Percentiles rank a stretch among this genome's conserved stretches.
Evolutionary conservation across 2,888 invertebrate species (phyloP).

Genomic region (Cataglyphis cursor): DNA sequence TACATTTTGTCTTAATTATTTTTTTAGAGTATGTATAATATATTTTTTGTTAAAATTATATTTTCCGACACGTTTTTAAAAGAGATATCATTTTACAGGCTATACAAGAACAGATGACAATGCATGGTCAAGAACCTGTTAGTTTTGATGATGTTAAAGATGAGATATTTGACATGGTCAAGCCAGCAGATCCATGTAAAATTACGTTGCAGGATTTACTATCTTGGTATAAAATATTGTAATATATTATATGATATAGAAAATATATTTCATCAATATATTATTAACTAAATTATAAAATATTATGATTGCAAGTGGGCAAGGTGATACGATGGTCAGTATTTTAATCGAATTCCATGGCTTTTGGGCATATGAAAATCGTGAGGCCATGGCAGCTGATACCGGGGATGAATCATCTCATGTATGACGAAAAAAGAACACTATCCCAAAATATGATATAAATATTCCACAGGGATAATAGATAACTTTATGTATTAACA

Average conservation of each 20-base stretch:
- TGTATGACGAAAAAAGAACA: constrained; percentile 75
- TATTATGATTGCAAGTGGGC: constrained; percentile 90
- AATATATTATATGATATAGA: background rate
- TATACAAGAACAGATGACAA: constrained; percentile 96
- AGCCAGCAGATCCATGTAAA: constrained; percentile 93
- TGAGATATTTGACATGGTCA: constrained; percentile 99
- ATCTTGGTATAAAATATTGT: constrained; percentile 88
- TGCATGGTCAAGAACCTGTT: constrained; percentile 95
- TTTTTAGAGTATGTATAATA: constrained; percentile 91
- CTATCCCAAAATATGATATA: constrained; percentile 36
- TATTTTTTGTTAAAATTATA: constrained; percentile 10
- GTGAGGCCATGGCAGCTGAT: constrained; percentile 93
- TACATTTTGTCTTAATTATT: constrained; percentile 96
- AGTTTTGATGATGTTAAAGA: constrained; percentile 98
- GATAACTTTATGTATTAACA: background rate
- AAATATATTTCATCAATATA: background rate
- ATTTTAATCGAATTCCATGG: constrained; percentile 98
- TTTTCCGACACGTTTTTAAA: background rate
- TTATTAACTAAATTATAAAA: background rate
- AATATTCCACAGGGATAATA: constrained; percentile 34
- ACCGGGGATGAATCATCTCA: constrained; percentile 87
- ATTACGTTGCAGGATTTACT: constrained; percentile 96
- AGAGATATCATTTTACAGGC: constrained; percentile 88
- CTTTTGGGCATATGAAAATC: constrained; percentile 98
- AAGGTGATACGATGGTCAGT: constrained; percentile 97